phyloP scores from a whole-genome alignment of 2,888 invertebrate species.

The Pterostichus madidus region DNA sequence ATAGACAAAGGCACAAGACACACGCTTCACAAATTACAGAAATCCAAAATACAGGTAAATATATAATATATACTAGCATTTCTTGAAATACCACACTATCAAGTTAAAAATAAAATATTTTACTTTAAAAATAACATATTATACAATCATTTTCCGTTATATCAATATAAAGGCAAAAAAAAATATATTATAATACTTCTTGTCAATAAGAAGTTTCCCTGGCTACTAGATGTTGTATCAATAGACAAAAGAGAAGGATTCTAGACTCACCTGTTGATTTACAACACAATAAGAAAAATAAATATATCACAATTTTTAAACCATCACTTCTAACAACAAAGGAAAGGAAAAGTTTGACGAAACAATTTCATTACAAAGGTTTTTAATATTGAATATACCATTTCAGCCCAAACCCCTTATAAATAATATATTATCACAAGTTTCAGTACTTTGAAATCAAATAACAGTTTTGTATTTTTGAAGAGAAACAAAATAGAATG shows the following conservation, averaged over 20 bases:
- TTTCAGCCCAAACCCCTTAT: conserved; percentile 67
- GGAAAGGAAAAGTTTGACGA: no score
- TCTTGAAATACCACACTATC: not conserved
- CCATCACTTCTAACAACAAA: not conserved
- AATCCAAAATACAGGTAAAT: conserved; percentile 45
- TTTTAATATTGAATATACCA: conserved; percentile 66
- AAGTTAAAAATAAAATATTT: not conserved
- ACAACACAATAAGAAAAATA: not conserved
- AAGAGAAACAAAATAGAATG: conserved; percentile 58
- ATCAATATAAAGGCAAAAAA: conserved; percentile 40
- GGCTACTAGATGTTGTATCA: conserved; percentile 42
- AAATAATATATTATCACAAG: conserved; percentile 67
- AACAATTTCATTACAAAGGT: conserved; percentile 57
- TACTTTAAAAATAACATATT: conserved; percentile 19
- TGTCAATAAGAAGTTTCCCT: conserved; percentile 47
- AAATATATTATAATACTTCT: conserved; percentile 19
- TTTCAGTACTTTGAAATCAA: conserved; percentile 67
- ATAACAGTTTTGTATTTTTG: conserved; percentile 65
- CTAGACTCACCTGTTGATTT: conserved; percentile 20
- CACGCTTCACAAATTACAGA: conserved; percentile 42
- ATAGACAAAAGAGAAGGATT: conserved; percentile 20
- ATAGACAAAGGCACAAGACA: conserved; percentile 64
- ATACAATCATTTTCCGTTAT: conserved; percentile 28
- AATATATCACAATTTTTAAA: not conserved
- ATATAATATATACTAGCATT: conserved; percentile 50